phyloP scores from a whole-genome alignment of 2,113 vertebrate genomes.

The Gobiocypris rarus region DNA sequence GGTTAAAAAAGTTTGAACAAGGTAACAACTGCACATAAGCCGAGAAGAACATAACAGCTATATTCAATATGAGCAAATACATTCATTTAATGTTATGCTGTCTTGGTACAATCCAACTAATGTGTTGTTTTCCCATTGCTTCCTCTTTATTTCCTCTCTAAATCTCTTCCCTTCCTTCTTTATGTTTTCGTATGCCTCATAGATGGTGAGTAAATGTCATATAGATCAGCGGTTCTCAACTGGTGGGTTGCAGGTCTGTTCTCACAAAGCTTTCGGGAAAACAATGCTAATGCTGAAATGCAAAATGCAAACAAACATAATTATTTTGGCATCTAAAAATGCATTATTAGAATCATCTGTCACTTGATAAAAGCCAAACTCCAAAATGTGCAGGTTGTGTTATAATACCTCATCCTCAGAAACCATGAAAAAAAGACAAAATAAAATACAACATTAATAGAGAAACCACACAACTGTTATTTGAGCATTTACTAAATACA shows the following conservation, averaged over 20 bases:
- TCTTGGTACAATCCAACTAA: neutral
- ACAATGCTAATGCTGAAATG: neutral
- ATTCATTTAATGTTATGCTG: neutral
- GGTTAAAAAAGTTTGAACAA: neutral
- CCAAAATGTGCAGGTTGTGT: neutral
- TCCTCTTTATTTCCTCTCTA: neutral
- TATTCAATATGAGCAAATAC: neutral
- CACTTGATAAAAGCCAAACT: neutral
- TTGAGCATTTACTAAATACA: neutral
- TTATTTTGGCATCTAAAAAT: neutral
- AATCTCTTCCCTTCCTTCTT: conserved; percentile 1
- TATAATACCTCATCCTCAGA: neutral
- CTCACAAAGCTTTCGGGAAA: neutral
- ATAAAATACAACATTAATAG: too few species aligned
- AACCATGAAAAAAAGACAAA: neutral
- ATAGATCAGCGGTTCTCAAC: neutral
- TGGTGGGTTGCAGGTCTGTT: neutral
- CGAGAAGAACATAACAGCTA: neutral
- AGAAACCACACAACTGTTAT: neutral
- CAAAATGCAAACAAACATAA: neutral
- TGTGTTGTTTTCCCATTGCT: conserved; percentile 8
- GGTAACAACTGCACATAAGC: neutral
- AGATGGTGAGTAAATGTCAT: conserved; percentile 50
- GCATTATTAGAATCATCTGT: neutral
- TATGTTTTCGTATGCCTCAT: neutral